Base-by-base conservation (phyloP, 1,140 invertebrate genomes). In the Drosophila guanche region DNA sequence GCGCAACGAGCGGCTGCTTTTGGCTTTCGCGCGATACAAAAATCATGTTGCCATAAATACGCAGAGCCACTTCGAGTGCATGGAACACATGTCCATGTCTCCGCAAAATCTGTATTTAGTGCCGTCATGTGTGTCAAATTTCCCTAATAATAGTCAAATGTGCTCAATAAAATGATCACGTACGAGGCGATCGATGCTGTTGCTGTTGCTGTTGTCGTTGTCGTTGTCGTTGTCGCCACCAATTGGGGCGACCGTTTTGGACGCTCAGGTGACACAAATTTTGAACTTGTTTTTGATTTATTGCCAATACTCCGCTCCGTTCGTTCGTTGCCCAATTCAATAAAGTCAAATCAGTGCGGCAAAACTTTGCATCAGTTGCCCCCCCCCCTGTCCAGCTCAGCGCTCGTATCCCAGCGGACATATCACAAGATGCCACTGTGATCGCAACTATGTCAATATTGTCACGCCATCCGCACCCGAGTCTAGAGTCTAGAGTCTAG, bases 61-160 rank as follows among this genome's bases (percentile, higher is more conserved):
- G 33, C 3, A 10, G 10, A 12, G 16, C 33, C 10, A 37, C 3
- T 37, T 4, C 33, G 8, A 37, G 8, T 8, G 63, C 47, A 61
- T 59, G 52, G 62, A 63, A 68, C 47, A 67, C 63, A 67, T 67
- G 65, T 65, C 65, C 65, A 67, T 67, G 65, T 67, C 65, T 67
- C 62, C 48, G 14, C 42, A 29, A 37, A 37, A 69, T 69, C 66
- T 69, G 48, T 68, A 69, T 69, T 69, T 69, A 69, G 66, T 68
- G 63, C 66, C 66, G 63, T 69, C 66, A 68, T 70, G 76, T 74
- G 71, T 72, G 69, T 76, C 60, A 79, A 79, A 89, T 89, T 89
- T 90, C 86, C 86, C 88, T 89, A 89, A 90, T 89, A 89, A 89
- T 89, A 89, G 88, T 90, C 86, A 89, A 90, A 90, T 90, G 84